Conservation (phyloP, 2,113 vertebrate genomes). For the Festucalex cinctus region DNA sequence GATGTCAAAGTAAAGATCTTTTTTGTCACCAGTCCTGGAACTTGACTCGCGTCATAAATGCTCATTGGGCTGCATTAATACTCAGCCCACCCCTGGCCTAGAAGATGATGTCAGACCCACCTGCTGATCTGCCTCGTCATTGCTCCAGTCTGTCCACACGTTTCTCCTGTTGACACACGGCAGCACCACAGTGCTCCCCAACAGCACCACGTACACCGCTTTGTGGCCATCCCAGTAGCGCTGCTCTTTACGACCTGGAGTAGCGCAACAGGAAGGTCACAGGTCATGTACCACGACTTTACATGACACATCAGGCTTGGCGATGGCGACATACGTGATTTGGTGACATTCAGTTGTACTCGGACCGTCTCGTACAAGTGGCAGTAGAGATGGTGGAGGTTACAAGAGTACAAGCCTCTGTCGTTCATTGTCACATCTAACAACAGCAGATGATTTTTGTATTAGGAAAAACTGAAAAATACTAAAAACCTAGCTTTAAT, state of each 20-base stretch:
- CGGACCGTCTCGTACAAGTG: slow-evolving; percentile 82
- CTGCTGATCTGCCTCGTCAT: slow-evolving; percentile 87
- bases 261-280: background rate
- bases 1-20: too few relatives aligned
- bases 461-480: background rate
- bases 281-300: too few relatives aligned
- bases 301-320: too few relatives aligned
- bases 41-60: background rate
- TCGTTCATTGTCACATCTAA: slow-evolving; percentile 74
- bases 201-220: slow-evolving; percentile 74
- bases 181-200: slow-evolving; percentile 76
- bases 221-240: slow-evolving; percentile 90
- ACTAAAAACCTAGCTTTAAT: background rate
- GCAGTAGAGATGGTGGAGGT: slow-evolving; percentile 92
- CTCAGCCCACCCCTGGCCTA: background rate
- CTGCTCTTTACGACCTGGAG: slow-evolving; percentile 69
- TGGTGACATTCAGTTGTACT: slow-evolving; percentile 80
- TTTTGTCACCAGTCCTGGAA: background rate
- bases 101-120: slow-evolving; percentile 23
- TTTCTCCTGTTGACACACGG: slow-evolving; percentile 81
- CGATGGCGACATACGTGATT: slow-evolving; percentile 71
- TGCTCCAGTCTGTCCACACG: slow-evolving; percentile 85
- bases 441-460: background rate
- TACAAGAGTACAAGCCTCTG: slow-evolving; percentile 86
- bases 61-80: background rate